These are phyloP conservation scores for Lagopus muta DNA, from an alignment of 2,113 vertebrate species.

Conservation along the genomic window DNA sequence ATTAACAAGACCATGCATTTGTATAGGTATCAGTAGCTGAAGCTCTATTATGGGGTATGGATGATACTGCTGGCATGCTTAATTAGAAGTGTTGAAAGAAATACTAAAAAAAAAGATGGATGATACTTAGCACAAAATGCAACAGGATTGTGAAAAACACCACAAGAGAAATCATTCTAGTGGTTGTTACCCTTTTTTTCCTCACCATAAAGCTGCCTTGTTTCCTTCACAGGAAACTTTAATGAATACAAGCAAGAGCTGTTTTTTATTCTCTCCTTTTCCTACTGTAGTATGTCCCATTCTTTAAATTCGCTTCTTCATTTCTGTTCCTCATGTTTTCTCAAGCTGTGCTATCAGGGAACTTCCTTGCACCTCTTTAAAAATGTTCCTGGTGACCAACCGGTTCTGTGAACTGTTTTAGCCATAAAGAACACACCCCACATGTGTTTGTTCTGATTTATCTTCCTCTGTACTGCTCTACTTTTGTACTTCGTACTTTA, in stretches of 20 bases:
- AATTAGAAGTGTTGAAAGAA: not conserved
- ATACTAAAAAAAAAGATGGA: not conserved
- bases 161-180: not conserved
- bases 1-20: not conserved
- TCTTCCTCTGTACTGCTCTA: not conserved
- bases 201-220: not conserved
- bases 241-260: not conserved
- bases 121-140: not conserved
- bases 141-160: not conserved
- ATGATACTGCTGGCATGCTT: not conserved
- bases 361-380: not conserved
- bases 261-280: not conserved
- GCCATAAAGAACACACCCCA: slow-evolving; percentile 51
- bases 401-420: slow-evolving; percentile 25
- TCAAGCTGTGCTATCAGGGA: not conserved
- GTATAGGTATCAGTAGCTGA: not conserved
- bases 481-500: slow-evolving; percentile 68
- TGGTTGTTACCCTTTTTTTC: not conserved
- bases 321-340: not conserved
- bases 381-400: not conserved
- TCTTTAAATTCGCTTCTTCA: not conserved
- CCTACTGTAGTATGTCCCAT: not conserved
- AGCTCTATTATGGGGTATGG: not conserved
- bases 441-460: slow-evolving; percentile 61
- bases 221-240: not conserved